Conservation (phyloP, 2,888 invertebrate genomes). For the Chironomus tentans region DNA sequence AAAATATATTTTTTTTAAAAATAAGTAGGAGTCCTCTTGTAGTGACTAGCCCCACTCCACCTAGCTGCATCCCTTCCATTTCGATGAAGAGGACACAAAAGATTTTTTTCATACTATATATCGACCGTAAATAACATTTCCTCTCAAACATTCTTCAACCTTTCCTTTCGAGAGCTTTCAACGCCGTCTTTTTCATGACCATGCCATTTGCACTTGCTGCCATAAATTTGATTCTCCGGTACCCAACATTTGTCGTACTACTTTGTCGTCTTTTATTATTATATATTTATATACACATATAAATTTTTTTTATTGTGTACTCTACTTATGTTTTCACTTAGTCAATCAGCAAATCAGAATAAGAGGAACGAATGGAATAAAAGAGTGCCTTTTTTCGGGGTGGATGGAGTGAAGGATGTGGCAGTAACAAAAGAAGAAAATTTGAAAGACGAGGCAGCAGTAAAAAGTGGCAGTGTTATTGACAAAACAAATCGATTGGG, state of each 20-base stretch:
- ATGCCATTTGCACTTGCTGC: slow-evolving; percentile 4
- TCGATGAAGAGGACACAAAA: too few species aligned
- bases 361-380: background rate
- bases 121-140: background rate
- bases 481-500: slow-evolving; percentile 17
- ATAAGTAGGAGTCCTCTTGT: too few species aligned
- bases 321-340: background rate
- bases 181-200: slow-evolving; percentile 2
- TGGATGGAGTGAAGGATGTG: background rate
- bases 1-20: too few species aligned
- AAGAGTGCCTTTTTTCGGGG: too few species aligned
- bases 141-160: background rate
- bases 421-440: background rate
- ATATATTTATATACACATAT: background rate
- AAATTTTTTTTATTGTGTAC: background rate
- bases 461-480: background rate
- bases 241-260: background rate
- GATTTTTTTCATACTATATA: too few species aligned
- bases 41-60: too few species aligned
- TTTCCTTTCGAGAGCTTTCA: background rate
- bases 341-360: background rate
- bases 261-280: background rate
- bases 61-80: background rate
- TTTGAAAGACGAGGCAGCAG: background rate
- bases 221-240: background rate